phyloP scores from a whole-genome alignment of 2,797 vertebrate genomes.

The Coracias cyanogaster region DNA sequence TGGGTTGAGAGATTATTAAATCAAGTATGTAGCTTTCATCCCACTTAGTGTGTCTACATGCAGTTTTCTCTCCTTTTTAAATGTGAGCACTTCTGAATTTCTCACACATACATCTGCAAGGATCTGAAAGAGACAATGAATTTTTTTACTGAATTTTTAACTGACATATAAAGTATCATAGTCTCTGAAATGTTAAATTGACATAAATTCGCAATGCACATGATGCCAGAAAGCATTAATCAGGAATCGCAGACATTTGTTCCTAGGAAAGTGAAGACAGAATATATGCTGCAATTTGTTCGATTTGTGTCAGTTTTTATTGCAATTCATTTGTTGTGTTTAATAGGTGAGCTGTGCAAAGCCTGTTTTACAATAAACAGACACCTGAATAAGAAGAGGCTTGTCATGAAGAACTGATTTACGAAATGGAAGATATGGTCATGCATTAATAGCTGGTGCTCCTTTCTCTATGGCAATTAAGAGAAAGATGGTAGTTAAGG shows the following conservation, averaged over 20 bases:
- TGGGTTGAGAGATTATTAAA: background rate
- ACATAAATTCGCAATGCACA: background rate
- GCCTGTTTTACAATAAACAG: background rate
- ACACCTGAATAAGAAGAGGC: background rate
- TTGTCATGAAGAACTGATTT: background rate
- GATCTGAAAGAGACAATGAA: background rate
- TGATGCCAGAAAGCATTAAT: conserved; percentile 25
- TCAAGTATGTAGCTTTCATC: background rate
- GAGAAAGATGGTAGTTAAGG: background rate
- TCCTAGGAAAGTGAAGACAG: background rate
- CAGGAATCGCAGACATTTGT: background rate
- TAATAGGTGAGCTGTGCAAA: background rate
- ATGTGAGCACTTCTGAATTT: background rate
- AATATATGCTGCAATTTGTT: background rate
- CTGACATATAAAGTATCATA: background rate
- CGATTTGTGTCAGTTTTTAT: background rate
- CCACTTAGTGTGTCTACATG: background rate
- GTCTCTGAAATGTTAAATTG: conserved; percentile 20
- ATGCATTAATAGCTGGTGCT: background rate
- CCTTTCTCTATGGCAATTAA: background rate
- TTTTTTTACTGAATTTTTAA: conserved; percentile 29
- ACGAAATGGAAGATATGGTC: background rate
- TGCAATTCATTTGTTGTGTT: background rate
- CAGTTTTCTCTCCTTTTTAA: background rate
- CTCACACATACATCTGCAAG: background rate